These are phyloP conservation scores for Nyctalus aviator DNA, from an alignment of 2,797 vertebrate genomes.

Conservation along the genomic window DNA sequence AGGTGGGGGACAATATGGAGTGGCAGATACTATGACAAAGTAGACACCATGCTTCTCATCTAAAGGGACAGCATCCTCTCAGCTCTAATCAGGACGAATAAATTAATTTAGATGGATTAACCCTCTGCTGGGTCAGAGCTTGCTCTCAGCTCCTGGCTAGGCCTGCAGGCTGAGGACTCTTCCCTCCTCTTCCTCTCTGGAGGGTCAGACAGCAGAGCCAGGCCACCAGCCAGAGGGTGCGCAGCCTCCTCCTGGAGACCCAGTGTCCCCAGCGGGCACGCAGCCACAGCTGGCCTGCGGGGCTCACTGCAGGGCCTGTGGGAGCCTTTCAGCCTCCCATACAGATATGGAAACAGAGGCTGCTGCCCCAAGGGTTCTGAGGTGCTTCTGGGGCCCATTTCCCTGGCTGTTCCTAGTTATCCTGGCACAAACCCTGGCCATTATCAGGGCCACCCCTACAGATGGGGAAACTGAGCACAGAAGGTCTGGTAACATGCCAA, in stretches of 20 bases:
- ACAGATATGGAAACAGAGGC: neutral
- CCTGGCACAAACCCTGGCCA: neutral
- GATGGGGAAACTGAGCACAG: neutral
- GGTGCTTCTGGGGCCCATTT: neutral
- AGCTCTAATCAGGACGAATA: neutral
- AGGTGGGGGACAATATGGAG: neutral
- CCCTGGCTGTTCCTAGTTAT: neutral
- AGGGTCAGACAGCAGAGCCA: neutral
- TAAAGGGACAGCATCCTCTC: neutral
- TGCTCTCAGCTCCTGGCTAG: neutral
- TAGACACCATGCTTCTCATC: neutral
- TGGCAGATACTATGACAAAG: neutral
- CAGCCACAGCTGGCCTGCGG: too few species aligned
- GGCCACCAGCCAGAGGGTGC: neutral
- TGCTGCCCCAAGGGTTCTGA: neutral
- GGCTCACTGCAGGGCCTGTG: neutral
- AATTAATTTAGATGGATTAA: neutral
- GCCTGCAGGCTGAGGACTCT: neutral
- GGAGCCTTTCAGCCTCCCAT: neutral
- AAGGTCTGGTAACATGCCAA: neutral
- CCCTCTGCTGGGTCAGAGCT: neutral
- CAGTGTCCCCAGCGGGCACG: neutral
- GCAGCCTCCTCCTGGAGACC: too few species aligned
- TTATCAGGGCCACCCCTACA: neutral
- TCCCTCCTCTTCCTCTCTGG: neutral